These are phyloP conservation scores for Synanthedon formicaeformis DNA, from an alignment of 2,888 invertebrate species.

Conservation along the genomic window DNA sequence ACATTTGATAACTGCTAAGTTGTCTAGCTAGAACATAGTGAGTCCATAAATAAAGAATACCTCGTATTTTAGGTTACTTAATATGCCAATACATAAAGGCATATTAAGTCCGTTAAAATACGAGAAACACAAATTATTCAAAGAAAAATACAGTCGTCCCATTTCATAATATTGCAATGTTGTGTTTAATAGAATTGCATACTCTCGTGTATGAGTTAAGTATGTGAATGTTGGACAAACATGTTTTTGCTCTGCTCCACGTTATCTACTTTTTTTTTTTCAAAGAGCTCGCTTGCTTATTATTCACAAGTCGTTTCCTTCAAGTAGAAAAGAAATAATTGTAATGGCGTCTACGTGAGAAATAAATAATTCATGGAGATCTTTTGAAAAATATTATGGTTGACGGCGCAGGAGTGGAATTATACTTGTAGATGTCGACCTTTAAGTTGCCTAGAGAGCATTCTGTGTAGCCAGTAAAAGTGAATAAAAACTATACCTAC, in stretches of 20 bases:
- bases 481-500: neutral
- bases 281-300: constrained; percentile 18
- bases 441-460: constrained; percentile 18
- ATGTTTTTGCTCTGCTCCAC: neutral
- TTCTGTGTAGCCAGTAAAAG: neutral
- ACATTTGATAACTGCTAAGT: no score
- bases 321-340: constrained; percentile 58
- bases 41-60: no score
- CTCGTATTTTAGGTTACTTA: no score
- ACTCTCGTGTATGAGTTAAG: neutral
- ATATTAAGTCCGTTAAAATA: no score
- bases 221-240: neutral
- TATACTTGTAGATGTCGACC: constrained; percentile 57
- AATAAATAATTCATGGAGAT: constrained; percentile 63
- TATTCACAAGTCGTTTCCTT: constrained; percentile 50
- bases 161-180: no score
- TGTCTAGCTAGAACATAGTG: no score
- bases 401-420: constrained; percentile 40
- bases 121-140: no score
- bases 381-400: constrained; percentile 60
- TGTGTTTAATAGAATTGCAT: neutral
- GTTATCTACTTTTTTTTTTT: neutral
- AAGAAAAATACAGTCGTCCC: no score
- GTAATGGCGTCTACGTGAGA: constrained; percentile 53
- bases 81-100: no score